Conservation (phyloP, 2,113 vertebrate genomes). For the Cygnus atratus region DNA sequence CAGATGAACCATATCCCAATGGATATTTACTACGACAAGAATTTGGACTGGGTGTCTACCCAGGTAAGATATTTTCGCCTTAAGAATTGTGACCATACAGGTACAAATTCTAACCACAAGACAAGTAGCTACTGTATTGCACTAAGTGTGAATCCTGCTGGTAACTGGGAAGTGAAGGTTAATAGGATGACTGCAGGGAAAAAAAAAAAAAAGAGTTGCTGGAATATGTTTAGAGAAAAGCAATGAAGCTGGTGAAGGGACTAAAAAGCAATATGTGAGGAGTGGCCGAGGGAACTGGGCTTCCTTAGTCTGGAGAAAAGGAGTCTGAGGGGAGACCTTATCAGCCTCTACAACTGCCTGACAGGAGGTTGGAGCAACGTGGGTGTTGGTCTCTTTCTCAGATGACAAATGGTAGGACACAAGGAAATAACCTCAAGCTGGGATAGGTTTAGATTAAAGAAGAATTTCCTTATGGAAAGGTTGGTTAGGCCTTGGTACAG, state of each 20-base stretch:
- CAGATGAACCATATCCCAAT: slow-evolving; percentile 74
- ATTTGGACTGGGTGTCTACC: slow-evolving; percentile 80
- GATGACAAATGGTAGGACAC: not conserved
- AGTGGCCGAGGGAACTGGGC: not conserved
- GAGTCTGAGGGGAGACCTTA: not conserved
- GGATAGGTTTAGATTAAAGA: not conserved
- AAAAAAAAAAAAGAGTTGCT: not conserved
- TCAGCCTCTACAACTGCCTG: not conserved
- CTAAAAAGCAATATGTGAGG: not conserved
- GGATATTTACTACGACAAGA: slow-evolving; percentile 79
- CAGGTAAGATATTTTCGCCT: slow-evolving; percentile 65
- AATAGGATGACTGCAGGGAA: not conserved
- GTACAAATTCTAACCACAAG: not conserved
- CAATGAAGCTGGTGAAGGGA: not conserved
- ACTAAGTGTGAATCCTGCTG: not conserved
- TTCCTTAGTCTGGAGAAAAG: not conserved
- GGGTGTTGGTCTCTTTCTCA: not conserved
- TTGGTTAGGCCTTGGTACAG: not conserved
- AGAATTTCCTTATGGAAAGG: not conserved
- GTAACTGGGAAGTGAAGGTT: not conserved
- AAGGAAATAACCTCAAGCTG: not conserved
- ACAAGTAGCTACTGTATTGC: not conserved
- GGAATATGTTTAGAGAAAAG: not conserved
- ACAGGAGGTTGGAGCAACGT: not conserved
- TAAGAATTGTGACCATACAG: not conserved